phyloP scores from a whole-genome alignment of 2,797 vertebrate species.

The Huso huso region DNA sequence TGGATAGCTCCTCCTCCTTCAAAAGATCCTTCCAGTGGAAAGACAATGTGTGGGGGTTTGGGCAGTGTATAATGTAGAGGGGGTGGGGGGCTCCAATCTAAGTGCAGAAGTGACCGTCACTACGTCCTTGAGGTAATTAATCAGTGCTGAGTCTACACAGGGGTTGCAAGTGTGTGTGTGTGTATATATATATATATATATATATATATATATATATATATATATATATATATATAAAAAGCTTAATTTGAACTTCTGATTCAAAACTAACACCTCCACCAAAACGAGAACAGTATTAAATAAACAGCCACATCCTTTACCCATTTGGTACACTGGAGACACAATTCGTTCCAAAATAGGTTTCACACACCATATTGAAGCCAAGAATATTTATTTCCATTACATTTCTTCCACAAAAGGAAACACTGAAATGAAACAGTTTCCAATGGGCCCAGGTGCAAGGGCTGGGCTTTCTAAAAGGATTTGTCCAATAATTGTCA shows the following conservation, averaged over 20 bases:
- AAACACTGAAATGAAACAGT: neutral
- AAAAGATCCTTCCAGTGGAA: constrained; percentile 24
- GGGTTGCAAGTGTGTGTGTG: constrained; percentile 25
- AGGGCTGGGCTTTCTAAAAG: too few relatives aligned
- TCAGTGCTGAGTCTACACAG: constrained; percentile 34
- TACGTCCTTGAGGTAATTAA: constrained; percentile 65
- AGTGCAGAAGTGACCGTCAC: constrained; percentile 38
- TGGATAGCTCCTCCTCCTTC: constrained; percentile 5
- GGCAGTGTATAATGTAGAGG: constrained; percentile 18
- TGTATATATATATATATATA: constrained; percentile 7
- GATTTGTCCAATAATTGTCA: too few relatives aligned
- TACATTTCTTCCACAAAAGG: constrained; percentile 1
- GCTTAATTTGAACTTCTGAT: constrained; percentile 3
- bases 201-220: too few relatives aligned
- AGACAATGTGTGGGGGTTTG: constrained; percentile 16
- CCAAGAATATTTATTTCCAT: neutral
- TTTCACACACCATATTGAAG: neutral
- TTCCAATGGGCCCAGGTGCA: neutral
- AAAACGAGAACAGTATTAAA: constrained; percentile 9
- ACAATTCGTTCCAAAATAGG: neutral
- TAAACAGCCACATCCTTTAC: neutral
- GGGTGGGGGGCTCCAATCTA: constrained; percentile 24
- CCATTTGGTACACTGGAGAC: constrained; percentile 1
- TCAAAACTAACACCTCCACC: neutral
- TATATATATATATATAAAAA: constrained; percentile 16